Evolutionary conservation across 1,140 invertebrate species (phyloP).

Genomic region (Papilio glaucus): DNA sequence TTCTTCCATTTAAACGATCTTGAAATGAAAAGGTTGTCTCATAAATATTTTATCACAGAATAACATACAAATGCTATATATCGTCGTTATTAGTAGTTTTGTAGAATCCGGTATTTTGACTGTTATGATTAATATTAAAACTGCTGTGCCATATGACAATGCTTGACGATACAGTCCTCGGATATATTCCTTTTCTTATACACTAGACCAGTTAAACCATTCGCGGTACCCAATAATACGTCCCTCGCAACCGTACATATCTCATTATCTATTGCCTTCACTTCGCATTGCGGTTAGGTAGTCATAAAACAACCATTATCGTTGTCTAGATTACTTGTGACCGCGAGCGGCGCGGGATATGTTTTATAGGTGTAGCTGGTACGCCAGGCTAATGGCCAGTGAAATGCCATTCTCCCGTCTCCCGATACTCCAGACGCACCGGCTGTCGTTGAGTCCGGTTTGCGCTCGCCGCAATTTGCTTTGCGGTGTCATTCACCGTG

Average conservation of each 20-base stretch:
- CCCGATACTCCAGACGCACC: conserved; percentile 19
- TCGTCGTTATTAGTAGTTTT: too few species aligned
- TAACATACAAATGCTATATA: too few species aligned
- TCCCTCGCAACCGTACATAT: conserved; percentile 19
- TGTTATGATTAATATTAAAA: too few species aligned
- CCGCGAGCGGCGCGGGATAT: conserved; percentile 54
- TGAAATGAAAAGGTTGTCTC: too few species aligned
- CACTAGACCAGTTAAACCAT: conserved; percentile 38
- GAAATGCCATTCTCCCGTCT: conserved; percentile 29
- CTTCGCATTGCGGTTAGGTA: conserved; percentile 45
- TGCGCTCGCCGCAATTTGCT: conserved; percentile 26
- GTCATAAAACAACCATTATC: conserved; percentile 62
- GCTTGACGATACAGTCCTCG: not conserved
- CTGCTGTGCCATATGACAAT: too few species aligned
- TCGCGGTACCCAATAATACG: conserved; percentile 49
- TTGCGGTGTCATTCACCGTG: conserved; percentile 24
- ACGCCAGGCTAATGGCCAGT: conserved; percentile 19
- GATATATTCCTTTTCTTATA: not conserved
- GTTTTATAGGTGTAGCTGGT: conserved; percentile 46
- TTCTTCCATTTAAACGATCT: too few species aligned
- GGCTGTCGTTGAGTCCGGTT: conserved; percentile 25
- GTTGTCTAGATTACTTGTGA: conserved; percentile 57
- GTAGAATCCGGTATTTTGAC: too few species aligned
- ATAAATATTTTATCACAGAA: too few species aligned
- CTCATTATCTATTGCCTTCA: conserved; percentile 49